Evolutionary conservation across 2,113 vertebrate genomes (phyloP).

Genomic region (Pygoscelis adeliae): DNA sequence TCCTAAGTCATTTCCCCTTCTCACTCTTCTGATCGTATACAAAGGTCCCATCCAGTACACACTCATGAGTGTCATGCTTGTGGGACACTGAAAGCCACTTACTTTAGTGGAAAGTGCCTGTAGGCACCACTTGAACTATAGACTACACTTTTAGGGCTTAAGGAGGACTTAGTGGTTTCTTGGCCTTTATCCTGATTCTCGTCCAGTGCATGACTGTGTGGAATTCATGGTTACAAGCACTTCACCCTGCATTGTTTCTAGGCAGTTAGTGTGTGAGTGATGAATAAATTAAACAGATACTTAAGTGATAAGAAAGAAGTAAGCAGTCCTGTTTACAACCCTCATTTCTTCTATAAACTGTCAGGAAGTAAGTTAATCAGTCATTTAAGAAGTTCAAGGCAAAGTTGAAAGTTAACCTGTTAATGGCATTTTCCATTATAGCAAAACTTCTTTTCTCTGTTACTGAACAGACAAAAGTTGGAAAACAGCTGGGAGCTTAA

Average conservation of each 20-base stretch:
- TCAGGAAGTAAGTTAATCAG: conserved; percentile 62
- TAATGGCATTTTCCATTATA: conserved; percentile 14
- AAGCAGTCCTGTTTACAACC: conserved; percentile 39
- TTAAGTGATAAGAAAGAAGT: conserved; percentile 57
- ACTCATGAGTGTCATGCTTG: not conserved
- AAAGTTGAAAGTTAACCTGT: conserved; percentile 51
- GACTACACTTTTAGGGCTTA: not conserved
- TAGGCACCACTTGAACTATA: not conserved
- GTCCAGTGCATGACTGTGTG: not conserved
- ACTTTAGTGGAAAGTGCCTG: not conserved
- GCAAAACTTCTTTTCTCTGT: not conserved
- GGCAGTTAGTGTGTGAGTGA: conserved; percentile 49
- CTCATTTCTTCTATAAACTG: conserved; percentile 59
- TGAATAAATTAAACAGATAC: conserved; percentile 70
- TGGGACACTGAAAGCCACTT: not conserved
- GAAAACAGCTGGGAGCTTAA: not conserved
- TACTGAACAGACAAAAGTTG: conserved; percentile 2
- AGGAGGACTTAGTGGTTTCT: not conserved
- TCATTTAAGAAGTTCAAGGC: conserved; percentile 54
- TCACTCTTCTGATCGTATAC: not conserved
- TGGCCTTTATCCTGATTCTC: not conserved
- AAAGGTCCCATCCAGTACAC: not conserved
- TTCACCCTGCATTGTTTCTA: not conserved
- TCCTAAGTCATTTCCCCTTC: not conserved
- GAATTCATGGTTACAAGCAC: conserved; percentile 6